Evolutionary conservation across 2,888 invertebrate species (phyloP).

Genomic region (Amphipoea lucens): DNA sequence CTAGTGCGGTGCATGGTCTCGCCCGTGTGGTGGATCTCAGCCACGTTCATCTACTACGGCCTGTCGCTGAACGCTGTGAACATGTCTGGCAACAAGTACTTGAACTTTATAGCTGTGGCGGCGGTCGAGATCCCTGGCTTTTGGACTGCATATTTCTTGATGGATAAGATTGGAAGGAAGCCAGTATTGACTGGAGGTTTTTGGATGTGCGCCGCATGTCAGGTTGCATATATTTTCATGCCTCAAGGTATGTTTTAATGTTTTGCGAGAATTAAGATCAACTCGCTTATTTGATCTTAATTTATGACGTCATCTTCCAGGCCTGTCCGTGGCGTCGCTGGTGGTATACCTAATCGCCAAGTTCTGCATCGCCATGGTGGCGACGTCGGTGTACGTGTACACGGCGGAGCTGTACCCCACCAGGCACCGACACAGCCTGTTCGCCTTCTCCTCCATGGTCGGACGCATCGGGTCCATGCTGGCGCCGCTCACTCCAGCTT

Average conservation of each 20-base stretch:
- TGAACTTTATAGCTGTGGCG: constrained; percentile 91
- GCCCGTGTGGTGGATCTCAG: constrained; percentile 91
- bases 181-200: constrained; percentile 90
- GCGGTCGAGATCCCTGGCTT: constrained; percentile 80
- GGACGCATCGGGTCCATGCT: constrained; percentile 91
- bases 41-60: constrained; percentile 92
- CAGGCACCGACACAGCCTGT: constrained; percentile 89
- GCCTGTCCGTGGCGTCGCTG: constrained; percentile 77
- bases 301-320: constrained; percentile 49
- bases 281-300: neutral
- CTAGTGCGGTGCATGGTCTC: constrained; percentile 71
- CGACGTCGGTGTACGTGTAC: constrained; percentile 90
- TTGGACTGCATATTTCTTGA: constrained; percentile 90
- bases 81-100: constrained; percentile 91
- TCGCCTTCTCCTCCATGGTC: constrained; percentile 91
- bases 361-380: constrained; percentile 90
- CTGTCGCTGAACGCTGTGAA: constrained; percentile 92
- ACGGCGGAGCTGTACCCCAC: constrained; percentile 92
- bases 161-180: constrained; percentile 91
- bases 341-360: constrained; percentile 90
- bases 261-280: neutral
- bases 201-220: constrained; percentile 90
- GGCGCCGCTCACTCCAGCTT: constrained; percentile 91
- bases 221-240: constrained; percentile 89
- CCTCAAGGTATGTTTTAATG: constrained; percentile 81